These are phyloP conservation scores for Sibirionetta formosa DNA, from an alignment of 2,797 vertebrate species.

Conservation along the genomic window DNA sequence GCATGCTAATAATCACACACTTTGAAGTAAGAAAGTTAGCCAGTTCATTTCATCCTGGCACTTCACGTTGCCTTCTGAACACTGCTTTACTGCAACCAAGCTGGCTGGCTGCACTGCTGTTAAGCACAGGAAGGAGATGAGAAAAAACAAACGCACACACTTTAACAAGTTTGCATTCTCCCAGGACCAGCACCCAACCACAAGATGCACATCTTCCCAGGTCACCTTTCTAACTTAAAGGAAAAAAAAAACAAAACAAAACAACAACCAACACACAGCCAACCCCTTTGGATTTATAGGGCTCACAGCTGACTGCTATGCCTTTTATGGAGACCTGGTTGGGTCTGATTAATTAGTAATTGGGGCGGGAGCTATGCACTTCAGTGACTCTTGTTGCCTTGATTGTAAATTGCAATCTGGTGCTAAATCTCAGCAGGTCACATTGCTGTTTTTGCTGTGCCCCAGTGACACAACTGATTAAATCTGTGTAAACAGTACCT, in stretches of 20 bases:
- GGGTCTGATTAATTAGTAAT: constrained; percentile 85
- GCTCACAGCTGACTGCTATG: too few relatives aligned
- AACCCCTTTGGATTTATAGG: too few relatives aligned
- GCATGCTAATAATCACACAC: background rate
- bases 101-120: background rate
- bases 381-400: constrained; percentile 79
- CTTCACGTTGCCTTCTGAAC: constrained; percentile 18
- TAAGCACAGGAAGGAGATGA: background rate
- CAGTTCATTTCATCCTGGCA: constrained; percentile 19
- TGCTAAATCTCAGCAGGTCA: constrained; percentile 80
- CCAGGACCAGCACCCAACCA: background rate
- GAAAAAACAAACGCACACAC: background rate
- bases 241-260: background rate
- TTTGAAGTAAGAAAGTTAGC: background rate
- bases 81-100: constrained; percentile 13
- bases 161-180: background rate
- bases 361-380: constrained; percentile 79
- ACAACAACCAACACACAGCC: too few relatives aligned
- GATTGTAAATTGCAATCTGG: constrained; percentile 84
- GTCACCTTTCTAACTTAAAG: constrained; percentile 44
- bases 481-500: constrained; percentile 79
- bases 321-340: too few relatives aligned
- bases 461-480: constrained; percentile 81
- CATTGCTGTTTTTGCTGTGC: constrained; percentile 79
- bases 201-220: background rate